Evolutionary conservation across 2,797 vertebrate species (phyloP), one percentile per base, ranked within the genome.

Genomic region (Ptychadena robeensis): DNA sequence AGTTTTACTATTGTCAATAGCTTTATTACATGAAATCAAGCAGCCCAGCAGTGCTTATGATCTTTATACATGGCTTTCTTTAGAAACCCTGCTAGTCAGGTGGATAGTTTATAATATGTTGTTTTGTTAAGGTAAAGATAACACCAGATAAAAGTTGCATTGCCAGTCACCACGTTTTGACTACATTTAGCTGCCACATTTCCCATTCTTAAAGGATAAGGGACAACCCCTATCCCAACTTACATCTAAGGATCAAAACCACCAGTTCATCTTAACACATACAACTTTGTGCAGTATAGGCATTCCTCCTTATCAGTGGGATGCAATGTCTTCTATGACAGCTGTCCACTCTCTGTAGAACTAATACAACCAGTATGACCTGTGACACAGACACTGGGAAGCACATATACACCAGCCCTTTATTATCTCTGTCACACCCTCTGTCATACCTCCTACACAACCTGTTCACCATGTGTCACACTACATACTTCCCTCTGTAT

Each of bases 371-470:
- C 79, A 67, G 70, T 40, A 57, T 53, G n/a, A 66, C 70, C 79
- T 73, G 70, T 66, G 30, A 53, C 80, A 76, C 44, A 70, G 11
- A 61, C 77, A 57, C 71, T 59, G 9, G 34, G 30, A 32, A 40
- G 61, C 61, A 73, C 57, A 77, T 12, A 77, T 61, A 48, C 25
- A 82, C 59, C 82, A 83, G 18, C 25, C 38, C 70, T 73, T 63
- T 67, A 25, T 72, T 83, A 74, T 74, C 71, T 67, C 14, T 72
- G 81, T 78, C 59, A 79, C 82, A 83, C 74, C 82, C 75, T 28
- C 59, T 27, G 53, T 48, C n/a, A 35, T 32, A 32, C 67, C 68
- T 71, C 68, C 74, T 70, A 83, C 76, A 73, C 61, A 79, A 79
- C 74, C 74, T 72, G 81, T 69, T 83, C 44, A 25, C 72, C 68